Percentiles rank a stretch among this genome's conserved stretches.
phyloP scores from a whole-genome alignment of 2,888 invertebrate species.

The Polyommatus icarus region DNA sequence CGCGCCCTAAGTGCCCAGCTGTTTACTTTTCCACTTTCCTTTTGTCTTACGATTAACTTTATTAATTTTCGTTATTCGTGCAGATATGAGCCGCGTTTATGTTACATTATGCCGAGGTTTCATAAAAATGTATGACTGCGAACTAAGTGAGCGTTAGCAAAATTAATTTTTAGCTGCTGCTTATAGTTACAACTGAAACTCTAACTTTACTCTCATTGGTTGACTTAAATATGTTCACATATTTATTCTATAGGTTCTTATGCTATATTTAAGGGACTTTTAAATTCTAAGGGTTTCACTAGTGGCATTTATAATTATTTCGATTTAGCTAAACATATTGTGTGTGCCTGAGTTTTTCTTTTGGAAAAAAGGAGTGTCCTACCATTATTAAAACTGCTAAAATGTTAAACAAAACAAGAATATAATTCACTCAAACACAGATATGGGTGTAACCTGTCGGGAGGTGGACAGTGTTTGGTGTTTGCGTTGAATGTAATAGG shows the following conservation, averaged over 20 bases:
- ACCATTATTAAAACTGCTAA: background rate
- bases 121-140: conserved; percentile 15
- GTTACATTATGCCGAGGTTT: background rate
- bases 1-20: conserved; percentile 28
- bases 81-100: conserved; percentile 7
- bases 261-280: background rate
- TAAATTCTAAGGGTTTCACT: no score
- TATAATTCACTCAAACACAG: background rate
- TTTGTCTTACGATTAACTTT: conserved; percentile 27
- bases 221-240: background rate
- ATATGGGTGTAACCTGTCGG: background rate
- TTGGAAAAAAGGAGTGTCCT: no score
- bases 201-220: background rate
- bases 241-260: background rate
- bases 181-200: background rate
- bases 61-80: conserved; percentile 15
- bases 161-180: background rate
- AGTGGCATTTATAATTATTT: no score
- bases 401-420: background rate
- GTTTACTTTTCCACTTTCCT: conserved; percentile 39
- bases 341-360: no score
- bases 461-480: background rate
- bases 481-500: background rate
- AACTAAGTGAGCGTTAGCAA: conserved; percentile 9
- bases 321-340: no score